Percentiles rank a stretch among this genome's conserved stretches.
These are phyloP conservation scores for Orchesellides sinensis DNA, from an alignment of 2,888 invertebrate species.

Conservation along the genomic window DNA sequence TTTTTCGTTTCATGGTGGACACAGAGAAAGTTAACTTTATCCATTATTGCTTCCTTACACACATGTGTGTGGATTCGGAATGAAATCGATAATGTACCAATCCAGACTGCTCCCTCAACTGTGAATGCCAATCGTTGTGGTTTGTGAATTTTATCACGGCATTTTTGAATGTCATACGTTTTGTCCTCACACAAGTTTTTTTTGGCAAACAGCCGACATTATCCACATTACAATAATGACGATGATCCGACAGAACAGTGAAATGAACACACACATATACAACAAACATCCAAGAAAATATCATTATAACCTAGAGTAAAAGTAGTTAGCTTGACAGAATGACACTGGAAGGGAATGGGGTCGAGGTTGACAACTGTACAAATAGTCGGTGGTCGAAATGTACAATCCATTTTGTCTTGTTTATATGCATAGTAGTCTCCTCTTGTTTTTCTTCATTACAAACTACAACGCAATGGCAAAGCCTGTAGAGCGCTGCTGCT, in stretches of 20 bases:
- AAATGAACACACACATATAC: slow-evolving; percentile 24
- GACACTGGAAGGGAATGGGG: slow-evolving; percentile 58
- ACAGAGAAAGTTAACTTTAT: slow-evolving; percentile 15
- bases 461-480: slow-evolving; percentile 11
- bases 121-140: slow-evolving; percentile 66
- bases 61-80: slow-evolving; percentile 32
- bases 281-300: slow-evolving; percentile 35
- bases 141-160: slow-evolving; percentile 63
- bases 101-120: slow-evolving; percentile 47
- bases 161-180: slow-evolving; percentile 64
- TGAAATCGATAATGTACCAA: slow-evolving; percentile 55
- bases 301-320: slow-evolving; percentile 39
- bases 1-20: not conserved
- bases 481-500: slow-evolving; percentile 23
- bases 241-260: slow-evolving; percentile 49
- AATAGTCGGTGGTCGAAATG: slow-evolving; percentile 49
- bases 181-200: slow-evolving; percentile 25
- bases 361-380: slow-evolving; percentile 67
- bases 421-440: slow-evolving; percentile 26
- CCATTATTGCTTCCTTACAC: slow-evolving; percentile 16
- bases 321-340: slow-evolving; percentile 57
- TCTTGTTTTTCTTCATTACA: slow-evolving; percentile 9
- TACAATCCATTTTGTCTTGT: slow-evolving; percentile 6
- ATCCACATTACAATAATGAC: slow-evolving; percentile 58
- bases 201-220: slow-evolving; percentile 66